Evolutionary conservation across 2,888 invertebrate species (phyloP), one percentile per base, ranked within the genome.

Genomic region (Andrena bucephala): DNA sequence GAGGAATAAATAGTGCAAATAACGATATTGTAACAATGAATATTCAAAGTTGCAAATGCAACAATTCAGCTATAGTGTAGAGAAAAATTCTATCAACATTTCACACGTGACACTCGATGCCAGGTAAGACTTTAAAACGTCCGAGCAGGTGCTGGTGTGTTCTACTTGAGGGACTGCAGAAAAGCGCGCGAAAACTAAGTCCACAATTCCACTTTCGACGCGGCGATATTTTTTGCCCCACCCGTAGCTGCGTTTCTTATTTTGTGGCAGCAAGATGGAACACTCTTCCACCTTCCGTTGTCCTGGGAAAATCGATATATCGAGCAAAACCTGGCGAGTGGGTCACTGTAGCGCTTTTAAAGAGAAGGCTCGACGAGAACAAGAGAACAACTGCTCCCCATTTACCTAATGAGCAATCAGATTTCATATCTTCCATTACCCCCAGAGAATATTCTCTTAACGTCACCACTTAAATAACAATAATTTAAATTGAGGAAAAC

Each of bases 221-320:
- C 16, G 8, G 20, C 20, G 4, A 48, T 70, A 33, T 57, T 74
- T 75, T 27, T 52, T 20, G 7, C 2, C 0, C 31, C 60, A n/a
- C 8, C 6, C 13, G 48, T 20, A n/a, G 16, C 16, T 10, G 31
- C 31, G 62, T 63, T 63, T 36, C 76, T 81, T 59, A 57, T 84
- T 84, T 73, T 77, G 83, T 66, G 73, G 42, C 62, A 48, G 62
- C 29, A 59, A 60, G 77, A 65, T 73, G 79, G 77, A 68, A 73
- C 50, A 67, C 78, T 67, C 57, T 57, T 62, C 57, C 74, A 29
- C 84, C 88, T 88, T 86, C 85, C 68, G 86, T 87, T 81, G 78
- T 68, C 62, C 31, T 66, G 54, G 70, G 80, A 84, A 89, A 88
- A 91, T 93, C 93, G 91, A 93, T 93, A 92, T 92, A 93, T 93